phyloP scores from a whole-genome alignment of 2,113 vertebrate genomes.

The Grammomys dolichurus region DNA sequence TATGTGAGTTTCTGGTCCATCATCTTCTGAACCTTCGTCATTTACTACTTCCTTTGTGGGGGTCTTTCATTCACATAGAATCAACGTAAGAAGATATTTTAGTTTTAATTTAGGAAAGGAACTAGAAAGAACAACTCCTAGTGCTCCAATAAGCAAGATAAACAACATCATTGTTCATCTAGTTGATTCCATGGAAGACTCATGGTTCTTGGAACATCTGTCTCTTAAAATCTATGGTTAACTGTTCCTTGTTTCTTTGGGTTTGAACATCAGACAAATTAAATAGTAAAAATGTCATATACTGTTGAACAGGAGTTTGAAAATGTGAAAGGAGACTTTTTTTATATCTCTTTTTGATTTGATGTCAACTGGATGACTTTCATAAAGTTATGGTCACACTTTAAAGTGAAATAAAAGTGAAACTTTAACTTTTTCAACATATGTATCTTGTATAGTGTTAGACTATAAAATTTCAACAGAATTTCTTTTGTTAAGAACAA shows the following conservation, averaged over 20 bases:
- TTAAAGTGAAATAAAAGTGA: background rate
- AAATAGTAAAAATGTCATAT: background rate
- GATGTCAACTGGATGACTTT: background rate
- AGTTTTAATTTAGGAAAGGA: background rate
- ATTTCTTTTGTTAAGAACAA: background rate
- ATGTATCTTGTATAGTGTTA: background rate
- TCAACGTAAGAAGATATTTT: background rate
- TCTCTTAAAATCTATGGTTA: background rate
- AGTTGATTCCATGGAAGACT: background rate
- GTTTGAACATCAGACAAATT: background rate
- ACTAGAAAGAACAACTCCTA: background rate
- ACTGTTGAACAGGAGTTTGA: fast-evolving
- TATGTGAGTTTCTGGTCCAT: background rate
- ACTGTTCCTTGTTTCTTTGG: background rate
- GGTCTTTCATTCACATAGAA: background rate
- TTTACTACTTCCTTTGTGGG: background rate
- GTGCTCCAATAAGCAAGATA: background rate
- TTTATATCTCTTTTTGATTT: background rate
- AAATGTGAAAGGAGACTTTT: background rate
- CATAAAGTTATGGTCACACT: background rate
- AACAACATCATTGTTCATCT: background rate
- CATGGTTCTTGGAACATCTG: background rate
- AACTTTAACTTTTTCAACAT: background rate
- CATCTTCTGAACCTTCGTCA: background rate
- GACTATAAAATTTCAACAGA: background rate